A percentile compares a stretch with the other conserved stretches of the same genome.
phyloP scores from a whole-genome alignment of 2,113 vertebrate genomes.

The Piliocolobus tephrosceles region DNA sequence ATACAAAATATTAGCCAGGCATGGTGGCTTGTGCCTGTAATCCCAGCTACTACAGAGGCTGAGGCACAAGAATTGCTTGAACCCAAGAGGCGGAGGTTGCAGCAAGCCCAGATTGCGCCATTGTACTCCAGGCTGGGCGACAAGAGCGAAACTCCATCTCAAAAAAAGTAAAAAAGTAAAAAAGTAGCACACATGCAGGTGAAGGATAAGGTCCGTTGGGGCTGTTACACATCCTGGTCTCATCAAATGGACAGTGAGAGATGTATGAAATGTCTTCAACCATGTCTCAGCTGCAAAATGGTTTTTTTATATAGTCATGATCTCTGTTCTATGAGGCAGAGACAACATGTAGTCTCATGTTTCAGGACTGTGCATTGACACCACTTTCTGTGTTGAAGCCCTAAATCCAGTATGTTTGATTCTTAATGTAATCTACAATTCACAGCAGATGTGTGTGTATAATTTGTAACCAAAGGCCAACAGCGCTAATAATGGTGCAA shows the following conservation, averaged over 20 bases:
- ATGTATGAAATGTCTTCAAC: background rate
- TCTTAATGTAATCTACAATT: background rate
- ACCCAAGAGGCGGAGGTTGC: too few species aligned
- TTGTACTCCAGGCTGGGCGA: too few species aligned
- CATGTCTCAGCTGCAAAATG: background rate
- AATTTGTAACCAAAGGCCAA: constrained; percentile 15
- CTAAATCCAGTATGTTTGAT: background rate
- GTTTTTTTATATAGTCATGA: background rate
- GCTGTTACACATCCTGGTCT: background rate
- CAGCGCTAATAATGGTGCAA: background rate
- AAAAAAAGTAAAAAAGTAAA: background rate
- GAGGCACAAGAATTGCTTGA: too few species aligned
- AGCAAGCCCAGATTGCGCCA: too few species aligned
- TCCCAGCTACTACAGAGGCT: too few species aligned
- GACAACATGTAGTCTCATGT: background rate
- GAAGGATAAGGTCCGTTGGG: background rate
- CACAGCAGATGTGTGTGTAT: background rate
- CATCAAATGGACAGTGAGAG: background rate
- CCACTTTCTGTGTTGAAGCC: background rate
- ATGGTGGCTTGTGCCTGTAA: too few species aligned
- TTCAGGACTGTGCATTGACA: background rate
- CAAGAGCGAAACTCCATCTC: too few species aligned
- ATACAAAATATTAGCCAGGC: too few species aligned
- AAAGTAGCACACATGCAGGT: background rate
- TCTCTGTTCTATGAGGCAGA: background rate